These are phyloP conservation scores for Philypnodon macrostomus DNA, from an alignment of 2,797 vertebrate species.

Conservation along the genomic window DNA sequence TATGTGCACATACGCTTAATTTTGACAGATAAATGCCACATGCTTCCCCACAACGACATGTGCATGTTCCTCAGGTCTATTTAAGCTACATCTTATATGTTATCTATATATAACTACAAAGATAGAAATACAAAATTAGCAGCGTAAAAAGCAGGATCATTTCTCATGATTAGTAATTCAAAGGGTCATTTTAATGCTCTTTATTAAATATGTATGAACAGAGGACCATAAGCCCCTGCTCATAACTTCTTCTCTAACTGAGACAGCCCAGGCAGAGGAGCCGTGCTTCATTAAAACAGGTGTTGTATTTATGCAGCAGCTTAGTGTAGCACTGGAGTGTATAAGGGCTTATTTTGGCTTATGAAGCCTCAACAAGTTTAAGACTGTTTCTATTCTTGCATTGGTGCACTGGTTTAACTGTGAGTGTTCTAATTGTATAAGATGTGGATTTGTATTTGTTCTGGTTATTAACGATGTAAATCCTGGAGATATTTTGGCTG, in stretches of 20 bases:
- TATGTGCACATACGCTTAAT: conserved; percentile 22
- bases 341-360: conserved; percentile 84
- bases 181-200: conserved; percentile 63
- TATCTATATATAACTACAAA: conserved; percentile 10
- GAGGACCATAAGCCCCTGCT: conserved; percentile 66
- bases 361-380: conserved; percentile 29
- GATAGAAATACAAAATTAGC: conserved; percentile 23
- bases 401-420: no score
- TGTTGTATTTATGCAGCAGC: conserved; percentile 78
- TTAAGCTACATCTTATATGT: conserved; percentile 18
- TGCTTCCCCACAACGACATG: conserved; percentile 23
- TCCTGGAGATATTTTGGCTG: neutral
- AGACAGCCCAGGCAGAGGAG: conserved; percentile 69
- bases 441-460: neutral
- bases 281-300: conserved; percentile 77
- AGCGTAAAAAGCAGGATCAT: conserved; percentile 37
- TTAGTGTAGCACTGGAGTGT: conserved; percentile 58
- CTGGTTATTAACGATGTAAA: neutral
- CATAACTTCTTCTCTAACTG: conserved; percentile 76
- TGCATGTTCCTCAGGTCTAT: conserved; percentile 23
- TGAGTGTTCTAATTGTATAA: neutral
- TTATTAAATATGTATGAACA: conserved; percentile 80
- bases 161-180: conserved; percentile 62
- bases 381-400: neutral
- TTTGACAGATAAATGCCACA: conserved; percentile 49